phyloP scores from a whole-genome alignment of 92 coral and sea anemone genomes.

The Actinostola sp. region DNA sequence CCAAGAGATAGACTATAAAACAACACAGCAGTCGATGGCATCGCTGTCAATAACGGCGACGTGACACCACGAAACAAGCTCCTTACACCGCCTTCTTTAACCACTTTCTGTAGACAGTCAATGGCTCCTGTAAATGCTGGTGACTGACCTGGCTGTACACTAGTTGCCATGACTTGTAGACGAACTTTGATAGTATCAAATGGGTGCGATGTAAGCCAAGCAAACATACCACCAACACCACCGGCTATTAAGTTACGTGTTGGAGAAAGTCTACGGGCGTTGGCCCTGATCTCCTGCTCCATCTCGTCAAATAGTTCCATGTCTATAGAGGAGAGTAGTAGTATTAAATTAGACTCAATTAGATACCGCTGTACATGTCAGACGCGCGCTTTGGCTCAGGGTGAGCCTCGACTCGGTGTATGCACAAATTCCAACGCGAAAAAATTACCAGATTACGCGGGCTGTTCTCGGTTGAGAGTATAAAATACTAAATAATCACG shows the following conservation, averaged over 20 bases:
- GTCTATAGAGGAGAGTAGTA: neutral
- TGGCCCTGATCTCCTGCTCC: constrained; percentile 8
- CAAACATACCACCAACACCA: constrained; percentile 72
- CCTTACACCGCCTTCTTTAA: constrained; percentile 64
- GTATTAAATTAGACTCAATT: too few species aligned
- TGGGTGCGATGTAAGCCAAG: constrained; percentile 69
- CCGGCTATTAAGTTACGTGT: constrained; percentile 76
- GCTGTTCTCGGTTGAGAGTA: too few species aligned
- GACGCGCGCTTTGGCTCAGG: too few species aligned
- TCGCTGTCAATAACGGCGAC: constrained; percentile 66
- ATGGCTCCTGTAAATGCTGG: constrained; percentile 56
- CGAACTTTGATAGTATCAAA: constrained; percentile 86
- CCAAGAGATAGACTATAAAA: constrained; percentile 73
- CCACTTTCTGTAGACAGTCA: constrained; percentile 63
- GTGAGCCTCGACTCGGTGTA: too few species aligned
- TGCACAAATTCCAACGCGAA: too few species aligned
- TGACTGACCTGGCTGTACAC: constrained; percentile 26
- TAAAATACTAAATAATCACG: too few species aligned
- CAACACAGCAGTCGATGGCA: constrained; percentile 62
- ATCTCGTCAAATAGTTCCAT: constrained; percentile 12
- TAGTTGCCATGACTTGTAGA: constrained; percentile 66
- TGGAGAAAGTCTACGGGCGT: constrained; percentile 35
- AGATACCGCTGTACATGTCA: too few species aligned
- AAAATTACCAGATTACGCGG: too few species aligned
- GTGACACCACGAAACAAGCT: constrained; percentile 73